Base-by-base conservation (phyloP, 2,888 invertebrate species). In the Ctena decussata region DNA sequence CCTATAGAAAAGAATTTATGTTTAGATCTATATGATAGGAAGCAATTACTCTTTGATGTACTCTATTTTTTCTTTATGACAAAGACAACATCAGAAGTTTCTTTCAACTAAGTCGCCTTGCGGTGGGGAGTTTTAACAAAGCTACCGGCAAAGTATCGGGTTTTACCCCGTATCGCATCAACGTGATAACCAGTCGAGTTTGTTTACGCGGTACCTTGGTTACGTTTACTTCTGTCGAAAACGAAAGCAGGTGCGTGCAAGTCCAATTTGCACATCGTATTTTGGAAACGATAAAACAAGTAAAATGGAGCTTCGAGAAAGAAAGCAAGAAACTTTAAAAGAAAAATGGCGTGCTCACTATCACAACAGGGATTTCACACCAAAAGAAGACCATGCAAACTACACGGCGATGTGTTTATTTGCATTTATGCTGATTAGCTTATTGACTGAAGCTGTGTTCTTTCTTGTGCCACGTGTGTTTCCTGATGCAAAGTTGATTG, bases 341-440 rank as follows among this genome's bases (percentile, higher is more conserved):
- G 93, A 93, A 79, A 93, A 93, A 81, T 80, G 92, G 8, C 71
- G 81, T 24, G 85, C 85, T 21, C 93, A 93, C 84, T 93, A 92
- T 71, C 89, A 89, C n/a, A 91, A 86, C 3, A 75, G 92, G 41
- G 90, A 92, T 70, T 93, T 94, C 80, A 82, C 82, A n/a, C 89
- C 92, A 8, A 75, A 87, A 49, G 87, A 91, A 79, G 79, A 83
- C 35, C 65, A 90, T 24, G 81, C 89, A 0, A 88, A 90, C 69
- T 65, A 71, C 32, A 49, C 83, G 39, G 90, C 92, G 0, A 83
- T 93, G 80, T 70, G 71, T 18, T 85, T 91, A 73, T 92, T 92
- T 72, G 90, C 89, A 74, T 82, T 80, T 24, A 90, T 91, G 91
- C 70, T 83, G 30, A n/a, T 91, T 32, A 76, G 85, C 5, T 76